Base-by-base conservation (phyloP, 2,888 invertebrate species). In the Trilocha varians region DNA sequence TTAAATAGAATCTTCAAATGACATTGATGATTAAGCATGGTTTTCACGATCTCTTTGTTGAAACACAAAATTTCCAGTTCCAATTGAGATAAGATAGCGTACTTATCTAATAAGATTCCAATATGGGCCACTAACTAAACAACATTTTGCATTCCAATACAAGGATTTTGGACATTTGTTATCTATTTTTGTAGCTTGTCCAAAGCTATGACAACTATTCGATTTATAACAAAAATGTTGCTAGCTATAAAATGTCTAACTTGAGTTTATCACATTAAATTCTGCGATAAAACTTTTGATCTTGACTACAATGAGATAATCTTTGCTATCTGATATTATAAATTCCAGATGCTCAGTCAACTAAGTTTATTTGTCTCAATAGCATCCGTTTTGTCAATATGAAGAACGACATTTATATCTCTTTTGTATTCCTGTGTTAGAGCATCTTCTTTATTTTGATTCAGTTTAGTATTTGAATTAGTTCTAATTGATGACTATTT, bases 251-350 rank as follows among this genome's bases (percentile, higher is more conserved):
- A 4, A 25, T 25, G 6, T 35, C n/a, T 11, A 6, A 6, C 6
- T 35, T 35, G 15, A 35, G 2, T 25, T 25, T 25, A 25, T 25
- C 25, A 25, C 25, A 6, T 25, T 48, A 57, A 55, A 55, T 52
- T 50, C 55, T 48, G 36, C 56, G 65, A 70, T 67, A 68, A 59
- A 39, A 52, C 50, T 48, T 48, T 51, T 59, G 62, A 66, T 66
- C 62, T 62, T 59, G 55, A 55, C 45, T 52, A 45, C 39, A 25
- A 41, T 41, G 14, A 58, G 72, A 72, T 72, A 68, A 54, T 52
- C 25, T 52, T 57, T 56, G 48, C 54, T 57, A 57, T 52, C 40
- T 40, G 32, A 18, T 43, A 11, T 38, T 43, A 43, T 40, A 43
- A 40, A 42, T 34, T 17, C 36, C 34, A 33, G 32, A 11, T 32